Evolutionary conservation across 37 sponge, comb jelly and placozoan species (phyloP).

Genomic region (Aphrocallistes beatrix): DNA sequence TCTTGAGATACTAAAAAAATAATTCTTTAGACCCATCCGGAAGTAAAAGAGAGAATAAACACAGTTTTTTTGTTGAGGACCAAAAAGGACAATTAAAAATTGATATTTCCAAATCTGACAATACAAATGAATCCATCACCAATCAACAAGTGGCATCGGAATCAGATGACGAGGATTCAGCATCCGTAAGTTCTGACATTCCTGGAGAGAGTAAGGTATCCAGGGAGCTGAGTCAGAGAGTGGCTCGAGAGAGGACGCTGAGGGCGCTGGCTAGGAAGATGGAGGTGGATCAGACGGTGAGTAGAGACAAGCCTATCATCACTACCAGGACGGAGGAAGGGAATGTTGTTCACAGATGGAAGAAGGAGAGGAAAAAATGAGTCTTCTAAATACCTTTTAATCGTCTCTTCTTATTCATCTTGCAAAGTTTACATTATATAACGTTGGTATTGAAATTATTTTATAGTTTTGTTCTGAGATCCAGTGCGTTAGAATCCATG

Average conservation of each 20-base stretch:
- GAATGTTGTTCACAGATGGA: not conserved
- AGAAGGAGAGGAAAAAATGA: not conserved
- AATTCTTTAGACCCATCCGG: too few relatives aligned
- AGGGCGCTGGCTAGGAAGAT: constrained; percentile 5
- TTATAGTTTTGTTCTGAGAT: too few relatives aligned
- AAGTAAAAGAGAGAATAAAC: constrained; percentile 27
- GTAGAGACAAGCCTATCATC: not conserved
- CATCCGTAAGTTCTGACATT: too few relatives aligned
- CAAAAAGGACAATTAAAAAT: not conserved
- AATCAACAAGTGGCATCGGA: not conserved
- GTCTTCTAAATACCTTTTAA: not conserved
- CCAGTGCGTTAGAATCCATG: too few relatives aligned
- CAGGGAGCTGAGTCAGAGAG: not conserved
- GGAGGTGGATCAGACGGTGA: not conserved
- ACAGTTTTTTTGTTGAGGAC: constrained; percentile 51
- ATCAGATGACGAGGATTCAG: not conserved
- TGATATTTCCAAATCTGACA: not conserved
- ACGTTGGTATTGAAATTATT: too few relatives aligned
- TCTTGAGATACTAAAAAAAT: too few relatives aligned
- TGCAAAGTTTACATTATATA: not conserved
- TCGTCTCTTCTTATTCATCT: not conserved
- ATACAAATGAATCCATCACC: not conserved
- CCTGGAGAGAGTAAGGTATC: not conserved
- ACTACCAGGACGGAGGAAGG: not conserved
- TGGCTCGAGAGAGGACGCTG: not conserved